Evolutionary conservation across 2,888 invertebrate species (phyloP), one percentile per base, ranked within the genome.

Genomic region (Diadegma fenestrale): DNA sequence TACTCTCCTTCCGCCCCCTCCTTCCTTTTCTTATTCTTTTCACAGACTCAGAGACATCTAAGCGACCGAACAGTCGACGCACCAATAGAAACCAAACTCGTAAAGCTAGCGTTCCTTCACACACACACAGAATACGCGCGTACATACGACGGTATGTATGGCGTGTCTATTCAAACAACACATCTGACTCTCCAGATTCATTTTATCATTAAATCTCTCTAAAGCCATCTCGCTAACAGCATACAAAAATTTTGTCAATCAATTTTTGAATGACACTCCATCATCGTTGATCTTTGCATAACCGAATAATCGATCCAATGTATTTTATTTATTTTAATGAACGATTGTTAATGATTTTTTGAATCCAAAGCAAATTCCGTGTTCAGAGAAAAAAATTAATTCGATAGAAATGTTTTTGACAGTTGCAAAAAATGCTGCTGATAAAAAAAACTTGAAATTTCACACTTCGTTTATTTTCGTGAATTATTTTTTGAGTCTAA

Each of bases 61-160:
- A 72, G 69, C 69, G 61, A 43, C 51, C 80, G 83, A 85, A 84
- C 76, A 80, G 87, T 81, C 80, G 82, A 85, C 82, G 68, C 77
- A 51, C 69, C 63, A 43, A 66, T 61, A 51, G 64, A 19, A 54
- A 3, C 22, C n/a, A 51, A 26, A 37, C 71, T 26, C 10, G 37
- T 19, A n/a, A 41, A 79, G 37, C 48, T 64, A 51, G 66, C 63
- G 64, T 72, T n/a, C 37, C 37, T 41, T 45, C 63, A 17, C 82
- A 68, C 45, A 41, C 45, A 41, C 43, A 10, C 63, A 17, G 19
- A 5, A n/a, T 14, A 61, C 33, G 58, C 68, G 22, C n/a, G 14
- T 48, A 30, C 17, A 2, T 14, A 17, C 37, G 37, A 10, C 37
- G 37, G 10, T 37, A 37, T 37, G 7, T 22, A 14, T 58, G 26